Conservation (phyloP, 2,888 invertebrate genomes). For the Gymnosoma rotundatum region DNA sequence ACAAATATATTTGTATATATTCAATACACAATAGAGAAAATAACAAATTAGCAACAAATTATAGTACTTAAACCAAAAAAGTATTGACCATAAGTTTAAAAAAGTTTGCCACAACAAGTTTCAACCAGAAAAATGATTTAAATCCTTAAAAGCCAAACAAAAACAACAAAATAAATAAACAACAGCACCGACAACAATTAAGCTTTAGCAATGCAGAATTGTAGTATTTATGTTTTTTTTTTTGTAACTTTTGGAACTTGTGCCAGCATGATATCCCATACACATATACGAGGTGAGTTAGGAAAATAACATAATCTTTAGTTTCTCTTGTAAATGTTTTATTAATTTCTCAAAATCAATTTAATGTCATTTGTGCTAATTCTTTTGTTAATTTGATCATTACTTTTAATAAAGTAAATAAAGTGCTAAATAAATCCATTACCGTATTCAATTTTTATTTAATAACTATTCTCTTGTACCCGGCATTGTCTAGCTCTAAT, state of each 20-base stretch:
- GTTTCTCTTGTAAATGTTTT: no score
- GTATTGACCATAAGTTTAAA: constrained; percentile 58
- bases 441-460: no score
- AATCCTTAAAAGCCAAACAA: constrained; percentile 40
- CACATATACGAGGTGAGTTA: background rate
- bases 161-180: background rate
- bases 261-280: background rate
- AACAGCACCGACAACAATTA: constrained; percentile 32
- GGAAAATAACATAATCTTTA: background rate
- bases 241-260: constrained; percentile 16
- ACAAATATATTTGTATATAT: background rate
- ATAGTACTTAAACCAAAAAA: constrained; percentile 58
- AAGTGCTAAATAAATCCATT: no score
- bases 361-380: no score
- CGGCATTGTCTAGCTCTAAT: no score
- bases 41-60: constrained; percentile 67
- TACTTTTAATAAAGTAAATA: no score
- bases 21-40: constrained; percentile 40
- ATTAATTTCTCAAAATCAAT: no score
- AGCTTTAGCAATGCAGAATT: constrained; percentile 7
- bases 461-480: no score
- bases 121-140: constrained; percentile 61
- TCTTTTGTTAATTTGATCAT: no score
- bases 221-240: background rate
- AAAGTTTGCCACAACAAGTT: constrained; percentile 62